These are phyloP conservation scores for Phengaris alcon DNA, from an alignment of 2,888 invertebrate species.

Conservation along the genomic window DNA sequence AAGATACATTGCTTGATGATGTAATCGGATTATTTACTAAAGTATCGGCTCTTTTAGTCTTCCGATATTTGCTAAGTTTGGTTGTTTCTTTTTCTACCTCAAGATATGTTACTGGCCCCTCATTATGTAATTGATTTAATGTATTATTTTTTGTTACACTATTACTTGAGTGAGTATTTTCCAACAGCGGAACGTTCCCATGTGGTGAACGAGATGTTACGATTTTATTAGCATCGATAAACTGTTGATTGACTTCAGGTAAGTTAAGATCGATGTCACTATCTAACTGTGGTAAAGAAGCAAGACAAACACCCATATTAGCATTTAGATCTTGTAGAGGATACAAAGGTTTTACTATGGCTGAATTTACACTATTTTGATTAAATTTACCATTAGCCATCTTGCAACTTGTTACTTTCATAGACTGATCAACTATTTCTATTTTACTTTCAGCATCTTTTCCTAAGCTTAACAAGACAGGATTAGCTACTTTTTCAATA, in stretches of 20 bases:
- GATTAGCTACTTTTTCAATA: slow-evolving; percentile 71
- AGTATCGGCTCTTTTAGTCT: slow-evolving; percentile 48
- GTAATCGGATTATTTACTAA: slow-evolving; percentile 37
- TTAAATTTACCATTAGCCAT: slow-evolving; percentile 58
- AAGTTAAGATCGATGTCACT: slow-evolving; percentile 73
- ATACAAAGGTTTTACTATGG: slow-evolving; percentile 20
- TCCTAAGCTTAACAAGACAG: slow-evolving; percentile 49
- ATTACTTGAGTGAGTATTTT: slow-evolving; percentile 30
- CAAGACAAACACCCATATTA: slow-evolving; percentile 66
- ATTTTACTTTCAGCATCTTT: slow-evolving; percentile 47
- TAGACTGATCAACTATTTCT: slow-evolving; percentile 35
- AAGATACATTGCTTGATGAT: slow-evolving; percentile 1
- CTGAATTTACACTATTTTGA: slow-evolving; percentile 51
- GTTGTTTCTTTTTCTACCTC: slow-evolving; percentile 51
- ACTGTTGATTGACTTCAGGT: slow-evolving; percentile 74
- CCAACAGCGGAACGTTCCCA: slow-evolving; percentile 47
- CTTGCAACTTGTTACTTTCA: slow-evolving; percentile 59
- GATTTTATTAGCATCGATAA: slow-evolving; percentile 69
- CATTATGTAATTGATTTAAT: slow-evolving; percentile 18
- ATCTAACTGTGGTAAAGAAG: slow-evolving; percentile 68
- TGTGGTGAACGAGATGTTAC: slow-evolving; percentile 46
- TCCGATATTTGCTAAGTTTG: slow-evolving; percentile 68
- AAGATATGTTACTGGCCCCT: slow-evolving; percentile 36
- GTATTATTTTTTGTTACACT: slow-evolving; percentile 19
- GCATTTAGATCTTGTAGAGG: slow-evolving; percentile 66